These are phyloP conservation scores for Meteorus sp. DNA, from an alignment of 1,140 invertebrate species.

Conservation along the genomic window DNA sequence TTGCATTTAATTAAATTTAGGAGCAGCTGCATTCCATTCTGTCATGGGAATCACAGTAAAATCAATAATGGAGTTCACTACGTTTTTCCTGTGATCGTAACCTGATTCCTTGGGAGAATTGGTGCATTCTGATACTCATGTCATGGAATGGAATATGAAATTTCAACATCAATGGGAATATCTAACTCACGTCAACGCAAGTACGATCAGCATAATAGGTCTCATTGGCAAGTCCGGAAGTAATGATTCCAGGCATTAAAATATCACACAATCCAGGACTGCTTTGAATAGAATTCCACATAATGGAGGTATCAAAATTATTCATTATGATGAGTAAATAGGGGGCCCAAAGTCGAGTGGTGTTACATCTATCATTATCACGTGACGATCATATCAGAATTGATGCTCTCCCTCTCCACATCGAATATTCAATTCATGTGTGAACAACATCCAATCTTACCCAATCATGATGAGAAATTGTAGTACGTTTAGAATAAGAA, in stretches of 20 bases:
- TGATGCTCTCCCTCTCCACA: too few species aligned
- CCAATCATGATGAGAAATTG: constrained; percentile 53
- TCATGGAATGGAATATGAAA: neutral
- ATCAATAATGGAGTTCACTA: too few species aligned
- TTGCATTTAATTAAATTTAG: too few species aligned
- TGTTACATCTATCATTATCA: constrained; percentile 49
- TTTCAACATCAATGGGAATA: constrained; percentile 6
- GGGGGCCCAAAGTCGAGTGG: constrained; percentile 56
- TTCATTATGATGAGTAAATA: constrained; percentile 53
- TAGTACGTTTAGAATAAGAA: constrained; percentile 42
- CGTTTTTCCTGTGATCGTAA: too few species aligned
- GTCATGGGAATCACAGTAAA: too few species aligned
- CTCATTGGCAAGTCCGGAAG: constrained; percentile 19
- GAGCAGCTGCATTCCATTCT: too few species aligned
- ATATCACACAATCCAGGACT: constrained; percentile 52
- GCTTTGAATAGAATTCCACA: constrained; percentile 32
- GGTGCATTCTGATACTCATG: too few species aligned
- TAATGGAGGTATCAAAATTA: constrained; percentile 44
- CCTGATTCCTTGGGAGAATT: too few species aligned
- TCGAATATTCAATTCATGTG: too few species aligned
- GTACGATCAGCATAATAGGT: constrained; percentile 27
- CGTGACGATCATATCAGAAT: too few species aligned
- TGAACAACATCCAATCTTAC: constrained; percentile 47
- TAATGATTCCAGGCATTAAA: constrained; percentile 31
- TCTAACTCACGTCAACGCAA: constrained; percentile 28